phyloP scores from a whole-genome alignment of 2,113 vertebrate genomes.

The Odontophorus gujanensis region DNA sequence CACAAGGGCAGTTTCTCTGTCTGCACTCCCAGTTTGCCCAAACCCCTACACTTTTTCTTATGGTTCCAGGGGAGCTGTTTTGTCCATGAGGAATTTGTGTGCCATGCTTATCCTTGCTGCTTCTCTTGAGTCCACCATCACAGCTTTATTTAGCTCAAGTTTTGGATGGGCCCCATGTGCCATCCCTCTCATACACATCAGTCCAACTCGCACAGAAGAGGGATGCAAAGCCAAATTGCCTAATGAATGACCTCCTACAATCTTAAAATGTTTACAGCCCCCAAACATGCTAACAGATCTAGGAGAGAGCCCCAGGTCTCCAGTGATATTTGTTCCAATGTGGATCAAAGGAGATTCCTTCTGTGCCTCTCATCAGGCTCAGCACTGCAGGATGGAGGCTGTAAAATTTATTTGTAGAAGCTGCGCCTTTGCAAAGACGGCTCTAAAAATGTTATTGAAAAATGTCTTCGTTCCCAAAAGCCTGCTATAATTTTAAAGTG shows the following conservation, averaged over 20 bases:
- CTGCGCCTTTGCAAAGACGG: background rate
- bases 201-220: background rate
- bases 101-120: fast-evolving
- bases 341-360: background rate
- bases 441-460: background rate
- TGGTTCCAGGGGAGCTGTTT: background rate
- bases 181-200: background rate
- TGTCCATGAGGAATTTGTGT: background rate
- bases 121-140: background rate
- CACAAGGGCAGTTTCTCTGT: background rate
- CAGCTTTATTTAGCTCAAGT: background rate
- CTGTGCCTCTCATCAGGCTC: background rate
- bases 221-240: background rate
- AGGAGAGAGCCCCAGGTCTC: background rate
- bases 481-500: background rate
- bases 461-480: background rate
- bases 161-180: background rate
- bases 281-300: fast-evolving
- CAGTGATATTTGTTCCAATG: fast-evolving
- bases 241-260: fast-evolving
- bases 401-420: background rate
- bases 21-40: background rate
- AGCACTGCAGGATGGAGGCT: fast-evolving
- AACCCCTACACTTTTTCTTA: fast-evolving
- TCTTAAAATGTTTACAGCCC: background rate